Conservation (phyloP, 2,113 vertebrate species). For the Thryonomys swinderianus region DNA sequence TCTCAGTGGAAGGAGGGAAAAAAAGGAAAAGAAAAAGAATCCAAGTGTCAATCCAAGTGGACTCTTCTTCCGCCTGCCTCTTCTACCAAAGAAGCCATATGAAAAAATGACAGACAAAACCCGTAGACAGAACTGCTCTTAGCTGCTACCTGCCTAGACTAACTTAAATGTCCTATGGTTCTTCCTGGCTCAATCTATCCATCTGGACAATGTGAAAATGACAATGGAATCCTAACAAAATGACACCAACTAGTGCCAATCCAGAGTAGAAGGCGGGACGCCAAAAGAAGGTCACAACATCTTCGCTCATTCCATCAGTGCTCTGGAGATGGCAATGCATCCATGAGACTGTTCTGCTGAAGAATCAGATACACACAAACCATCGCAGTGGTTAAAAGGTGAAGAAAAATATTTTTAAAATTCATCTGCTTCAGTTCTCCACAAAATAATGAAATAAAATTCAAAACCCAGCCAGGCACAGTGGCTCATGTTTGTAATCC, state of each 20-base stretch:
- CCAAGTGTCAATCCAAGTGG: neutral
- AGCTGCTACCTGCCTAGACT: neutral
- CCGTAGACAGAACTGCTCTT: neutral
- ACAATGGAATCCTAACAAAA: neutral
- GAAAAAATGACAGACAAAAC: neutral
- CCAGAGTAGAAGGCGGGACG: neutral
- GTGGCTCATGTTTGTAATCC: neutral
- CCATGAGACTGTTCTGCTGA: neutral
- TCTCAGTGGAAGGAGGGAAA: neutral
- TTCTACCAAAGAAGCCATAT: neutral
- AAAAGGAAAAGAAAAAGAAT: neutral
- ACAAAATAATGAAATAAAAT: constrained; percentile 15
- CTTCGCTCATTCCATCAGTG: neutral
- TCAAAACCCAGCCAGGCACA: neutral
- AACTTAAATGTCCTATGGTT: neutral
- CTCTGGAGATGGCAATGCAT: neutral
- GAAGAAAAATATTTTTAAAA: neutral
- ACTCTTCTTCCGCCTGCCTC: neutral
- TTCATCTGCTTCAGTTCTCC: neutral
- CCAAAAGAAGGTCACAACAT: neutral
- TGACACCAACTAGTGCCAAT: neutral
- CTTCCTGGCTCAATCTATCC: neutral
- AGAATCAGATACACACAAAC: neutral
- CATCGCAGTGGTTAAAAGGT: neutral
- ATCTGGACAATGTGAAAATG: neutral